Evolutionary conservation across 2,888 invertebrate species (phyloP).

Genomic region (Biston stratarius): DNA sequence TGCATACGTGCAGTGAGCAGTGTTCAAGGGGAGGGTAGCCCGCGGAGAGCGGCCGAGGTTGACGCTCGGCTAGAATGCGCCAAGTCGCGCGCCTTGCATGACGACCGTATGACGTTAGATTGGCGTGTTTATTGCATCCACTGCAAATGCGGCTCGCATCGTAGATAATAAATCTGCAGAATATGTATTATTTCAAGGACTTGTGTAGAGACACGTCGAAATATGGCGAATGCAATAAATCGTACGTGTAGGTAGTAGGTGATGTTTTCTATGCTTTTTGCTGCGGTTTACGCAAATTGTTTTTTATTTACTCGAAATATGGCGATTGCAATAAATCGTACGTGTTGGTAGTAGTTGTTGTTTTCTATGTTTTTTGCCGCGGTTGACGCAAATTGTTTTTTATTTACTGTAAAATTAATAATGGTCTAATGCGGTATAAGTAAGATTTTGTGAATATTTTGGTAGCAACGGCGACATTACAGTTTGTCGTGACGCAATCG

Average conservation of each 20-base stretch:
- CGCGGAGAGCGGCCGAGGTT: slow-evolving; percentile 67
- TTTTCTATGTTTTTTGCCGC: neutral
- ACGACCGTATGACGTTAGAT: slow-evolving; percentile 66
- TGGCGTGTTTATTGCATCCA: slow-evolving; percentile 70
- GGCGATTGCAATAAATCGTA: neutral
- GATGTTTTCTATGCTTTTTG: neutral
- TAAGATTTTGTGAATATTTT: neutral
- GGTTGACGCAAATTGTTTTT: neutral
- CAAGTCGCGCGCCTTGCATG: slow-evolving; percentile 66
- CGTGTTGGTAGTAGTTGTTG: neutral
- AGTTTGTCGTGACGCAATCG: slow-evolving; percentile 13
- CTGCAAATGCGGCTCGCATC: slow-evolving; percentile 45
- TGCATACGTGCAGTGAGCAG: slow-evolving; percentile 39
- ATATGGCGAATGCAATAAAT: neutral
- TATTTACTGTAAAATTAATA: neutral
- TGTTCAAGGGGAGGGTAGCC: slow-evolving; percentile 48
- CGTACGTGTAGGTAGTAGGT: neutral
- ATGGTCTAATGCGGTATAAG: neutral
- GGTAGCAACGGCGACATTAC: slow-evolving; percentile 1
- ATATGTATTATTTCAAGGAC: slow-evolving; percentile 42
- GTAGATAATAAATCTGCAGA: slow-evolving; percentile 47
- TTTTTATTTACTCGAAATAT: slow-evolving; percentile 1
- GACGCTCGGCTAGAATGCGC: slow-evolving; percentile 81
- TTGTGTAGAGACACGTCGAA: slow-evolving; percentile 4
- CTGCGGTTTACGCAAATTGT: neutral